These are phyloP conservation scores for Microtus agrestis DNA, from an alignment of 2,797 vertebrate species.

Conservation along the genomic window DNA sequence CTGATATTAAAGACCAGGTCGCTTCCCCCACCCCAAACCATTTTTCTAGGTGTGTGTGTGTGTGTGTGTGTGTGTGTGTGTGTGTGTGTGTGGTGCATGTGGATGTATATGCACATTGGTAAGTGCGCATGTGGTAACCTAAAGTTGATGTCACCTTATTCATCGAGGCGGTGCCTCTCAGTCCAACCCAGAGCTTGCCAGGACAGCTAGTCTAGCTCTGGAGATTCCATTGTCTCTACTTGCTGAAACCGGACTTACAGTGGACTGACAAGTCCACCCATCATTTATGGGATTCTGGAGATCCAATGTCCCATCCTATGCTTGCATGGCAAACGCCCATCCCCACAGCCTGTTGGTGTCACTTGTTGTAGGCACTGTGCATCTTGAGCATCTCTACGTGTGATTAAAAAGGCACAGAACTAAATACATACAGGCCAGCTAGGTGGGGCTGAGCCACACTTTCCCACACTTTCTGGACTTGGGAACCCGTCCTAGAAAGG, in stretches of 20 bases:
- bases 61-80: neutral
- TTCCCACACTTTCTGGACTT: too few species aligned
- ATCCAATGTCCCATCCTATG: too few species aligned
- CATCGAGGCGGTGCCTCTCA: neutral
- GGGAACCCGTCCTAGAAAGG: neutral
- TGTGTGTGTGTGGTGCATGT: neutral
- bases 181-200: neutral
- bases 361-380: neutral
- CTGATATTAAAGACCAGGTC: neutral
- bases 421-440: too few species aligned
- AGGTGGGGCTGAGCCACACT: fast-evolving
- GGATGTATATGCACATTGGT: too few species aligned
- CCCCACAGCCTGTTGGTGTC: neutral
- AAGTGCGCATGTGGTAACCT: neutral
- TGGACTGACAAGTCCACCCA: neutral
- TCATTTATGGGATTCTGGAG: neutral
- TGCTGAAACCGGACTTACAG: neutral
- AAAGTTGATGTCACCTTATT: neutral
- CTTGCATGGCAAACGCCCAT: neutral
- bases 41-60: neutral
- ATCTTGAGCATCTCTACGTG: neutral
- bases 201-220: neutral
- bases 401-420: neutral
- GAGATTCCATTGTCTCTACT: neutral
- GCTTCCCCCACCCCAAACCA: neutral